Evolutionary conservation across 2,797 vertebrate species (phyloP), one percentile per base, ranked within the genome.

Genomic region (Macropodus opercularis): DNA sequence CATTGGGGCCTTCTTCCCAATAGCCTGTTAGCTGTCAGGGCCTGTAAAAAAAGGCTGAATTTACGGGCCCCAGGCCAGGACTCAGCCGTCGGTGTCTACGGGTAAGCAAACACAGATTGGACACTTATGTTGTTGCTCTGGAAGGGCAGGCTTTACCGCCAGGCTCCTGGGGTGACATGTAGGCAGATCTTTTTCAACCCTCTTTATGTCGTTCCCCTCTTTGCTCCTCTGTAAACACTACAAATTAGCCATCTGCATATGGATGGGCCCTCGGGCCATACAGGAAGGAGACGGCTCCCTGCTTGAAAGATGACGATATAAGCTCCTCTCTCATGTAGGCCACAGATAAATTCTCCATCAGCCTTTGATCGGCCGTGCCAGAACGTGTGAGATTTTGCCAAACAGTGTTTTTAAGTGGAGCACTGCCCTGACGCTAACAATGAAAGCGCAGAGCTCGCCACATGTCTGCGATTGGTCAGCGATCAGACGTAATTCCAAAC

Each of bases 21-120:
- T 92, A 84, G 89, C 84, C 87, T 89, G 87, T 83, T 86, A 91
- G 90, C 90, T 90, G 86, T 90, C 88, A 79, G 80, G 74, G 77
- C 87, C 88, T 86, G 90, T 92, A 79, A 86, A 89, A 87, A 83
- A 80, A 77, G 81, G 75, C 71, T 80, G 82, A 87, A 92, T 93
- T 93, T 93, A 93, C 70, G 69, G 90, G 88, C 86, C 85, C 63
- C 72, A 31, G 81, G 85, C 84, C 87, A 81, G 84, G 77, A 79
- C 80, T 88, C 77, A 54, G 77, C 78, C 85, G 71, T 77, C 82
- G 67, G 77, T 66, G 85, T 87, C 86, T 87, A 77, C 81, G 86
- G 85, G 87, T 92, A 92, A 90, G 90, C 88, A 93, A 94, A 94
- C 89, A 93, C 89, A 90, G 88, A 83, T 86, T 89, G 92, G 81